phyloP scores from a whole-genome alignment of 2,113 vertebrate species.

The Donacobius atricapilla region DNA sequence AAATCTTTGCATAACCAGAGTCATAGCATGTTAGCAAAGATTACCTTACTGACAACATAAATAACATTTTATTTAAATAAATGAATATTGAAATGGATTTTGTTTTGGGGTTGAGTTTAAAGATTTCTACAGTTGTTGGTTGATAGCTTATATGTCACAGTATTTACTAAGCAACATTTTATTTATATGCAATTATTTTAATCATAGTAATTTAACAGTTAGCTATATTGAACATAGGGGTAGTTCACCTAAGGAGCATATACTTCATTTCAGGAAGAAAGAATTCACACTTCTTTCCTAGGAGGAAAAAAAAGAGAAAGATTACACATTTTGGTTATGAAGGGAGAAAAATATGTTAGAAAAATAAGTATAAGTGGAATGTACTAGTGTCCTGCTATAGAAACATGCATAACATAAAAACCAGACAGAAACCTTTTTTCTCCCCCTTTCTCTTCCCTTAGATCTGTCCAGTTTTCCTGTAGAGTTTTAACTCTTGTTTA shows the following conservation, averaged over 20 bases:
- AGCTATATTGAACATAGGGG: not conserved
- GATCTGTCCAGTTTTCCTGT: not conserved
- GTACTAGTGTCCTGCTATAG: not conserved
- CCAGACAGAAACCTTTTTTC: not conserved
- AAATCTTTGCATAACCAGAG: not conserved
- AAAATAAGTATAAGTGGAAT: not conserved
- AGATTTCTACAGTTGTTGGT: not conserved
- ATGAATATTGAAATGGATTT: not conserved
- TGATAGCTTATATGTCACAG: not conserved
- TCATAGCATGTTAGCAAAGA: not conserved
- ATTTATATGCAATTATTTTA: not conserved
- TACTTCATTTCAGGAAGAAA: not conserved
- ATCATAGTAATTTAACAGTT: not conserved
- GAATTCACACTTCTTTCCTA: slow-evolving; percentile 21
- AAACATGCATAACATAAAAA: not conserved
- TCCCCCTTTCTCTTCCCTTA: not conserved
- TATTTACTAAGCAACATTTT: slow-evolving; percentile 2
- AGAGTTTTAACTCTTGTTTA: not conserved
- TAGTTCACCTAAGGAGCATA: not conserved
- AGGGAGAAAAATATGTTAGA: not conserved
- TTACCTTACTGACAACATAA: not conserved
- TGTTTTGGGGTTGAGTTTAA: not conserved
- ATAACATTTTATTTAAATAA: not conserved
- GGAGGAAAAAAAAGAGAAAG: not conserved
- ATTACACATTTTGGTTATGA: not conserved